Base-by-base conservation (phyloP, 2,113 vertebrate species). In the Sapajus apella region DNA sequence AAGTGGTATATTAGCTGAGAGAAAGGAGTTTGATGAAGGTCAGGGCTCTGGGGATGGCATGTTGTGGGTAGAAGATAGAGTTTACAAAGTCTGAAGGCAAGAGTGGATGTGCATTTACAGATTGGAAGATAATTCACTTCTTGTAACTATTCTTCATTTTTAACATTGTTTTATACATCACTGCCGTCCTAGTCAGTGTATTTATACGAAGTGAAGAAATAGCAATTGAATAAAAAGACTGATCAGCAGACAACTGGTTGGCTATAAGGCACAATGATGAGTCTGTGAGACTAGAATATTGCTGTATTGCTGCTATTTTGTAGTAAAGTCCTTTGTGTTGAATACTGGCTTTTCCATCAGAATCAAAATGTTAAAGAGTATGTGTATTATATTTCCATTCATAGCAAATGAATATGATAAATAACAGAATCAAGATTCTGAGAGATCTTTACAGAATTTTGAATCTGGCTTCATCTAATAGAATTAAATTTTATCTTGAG, bases 401-500 rank as follows among this genome's bases (percentile, higher is more conserved):
- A 30, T 80, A 56, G 35, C 21, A 79, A 85, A 87, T 82, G n/a
- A 93, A 16, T 91, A 91, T 79, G 47, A 73, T 75, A n/a, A 95
- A 17, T 95, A 56, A 79, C 23, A 92, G 50, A 89, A 89, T 68
- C 7, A 96, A 86, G 47, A 87, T 91, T 79, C 45, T 32, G 55
- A 72, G 84, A 43, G 27, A n/a, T 90, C n/a, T 95, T 86, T 79
- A 70, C 7, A 76, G 45, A 82, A 13, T 84, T 80, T 93, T 64
- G 58, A 90, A 90, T 95, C 11, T 43, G 45, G 11, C 35, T 95
- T 95, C 56, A 86, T 91, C 56, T 83, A 56, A 20, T 89, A 77
- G 64, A 86, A 72, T 86, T 75, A 89, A 40, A 80, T 55, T 88
- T 96, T 68, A 50, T 94, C 52, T 86, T 93, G 75, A 91, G 37